Conservation (phyloP, 1,140 invertebrate genomes). For the Medauroidea extradentata region DNA sequence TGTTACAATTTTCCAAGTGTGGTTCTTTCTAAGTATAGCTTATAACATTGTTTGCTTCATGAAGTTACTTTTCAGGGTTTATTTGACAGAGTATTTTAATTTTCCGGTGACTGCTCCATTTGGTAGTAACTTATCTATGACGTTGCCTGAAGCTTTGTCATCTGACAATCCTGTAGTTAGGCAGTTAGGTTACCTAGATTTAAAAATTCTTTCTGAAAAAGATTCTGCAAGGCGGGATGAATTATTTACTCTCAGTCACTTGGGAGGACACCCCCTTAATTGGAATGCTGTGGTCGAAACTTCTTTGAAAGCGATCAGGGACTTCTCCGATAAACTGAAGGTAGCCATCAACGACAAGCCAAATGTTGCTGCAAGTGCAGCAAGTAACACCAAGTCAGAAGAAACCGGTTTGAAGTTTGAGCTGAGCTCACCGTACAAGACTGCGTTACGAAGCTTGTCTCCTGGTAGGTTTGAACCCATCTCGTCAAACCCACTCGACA, state of each 20-base stretch:
- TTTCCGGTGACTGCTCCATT: constrained; percentile 50
- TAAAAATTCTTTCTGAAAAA: constrained; percentile 56
- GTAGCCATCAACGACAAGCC: neutral
- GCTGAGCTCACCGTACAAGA: too few species aligned
- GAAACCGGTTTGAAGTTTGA: too few species aligned
- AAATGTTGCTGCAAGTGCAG: too few species aligned
- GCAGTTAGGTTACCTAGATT: constrained; percentile 64
- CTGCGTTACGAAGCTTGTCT: neutral
- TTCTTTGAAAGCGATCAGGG: constrained; percentile 53
- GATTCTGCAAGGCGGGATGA: constrained; percentile 50
- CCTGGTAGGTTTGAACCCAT: neutral
- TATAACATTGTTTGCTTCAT: constrained; percentile 62
- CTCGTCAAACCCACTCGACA: neutral
- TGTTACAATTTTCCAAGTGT: constrained; percentile 56
- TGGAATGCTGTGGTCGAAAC: constrained; percentile 66
- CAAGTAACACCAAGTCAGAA: too few species aligned
- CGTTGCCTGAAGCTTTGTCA: constrained; percentile 52
- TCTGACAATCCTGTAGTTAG: constrained; percentile 58
- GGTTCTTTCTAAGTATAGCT: constrained; percentile 63
- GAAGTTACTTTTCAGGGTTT: constrained; percentile 61
- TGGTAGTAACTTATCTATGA: constrained; percentile 27
- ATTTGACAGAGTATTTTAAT: constrained; percentile 60
- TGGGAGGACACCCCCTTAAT: constrained; percentile 72
- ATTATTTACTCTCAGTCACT: constrained; percentile 67
- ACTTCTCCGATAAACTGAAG: constrained; percentile 50